Evolutionary conservation across 2,888 invertebrate genomes (phyloP).

Genomic region (Euzophera pinguis): DNA sequence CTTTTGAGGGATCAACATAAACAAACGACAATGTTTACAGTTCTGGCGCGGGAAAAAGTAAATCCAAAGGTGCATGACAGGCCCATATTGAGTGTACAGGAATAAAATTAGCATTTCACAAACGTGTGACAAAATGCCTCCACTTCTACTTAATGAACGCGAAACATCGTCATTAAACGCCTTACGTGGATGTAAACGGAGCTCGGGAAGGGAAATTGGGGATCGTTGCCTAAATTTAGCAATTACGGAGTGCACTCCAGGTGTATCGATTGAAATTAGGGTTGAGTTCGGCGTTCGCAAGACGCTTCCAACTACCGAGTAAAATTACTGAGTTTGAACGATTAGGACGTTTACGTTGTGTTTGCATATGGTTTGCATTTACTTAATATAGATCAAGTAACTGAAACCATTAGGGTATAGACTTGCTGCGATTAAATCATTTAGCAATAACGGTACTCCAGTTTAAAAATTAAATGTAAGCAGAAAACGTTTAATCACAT

Average conservation of each 20-base stretch:
- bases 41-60: slow-evolving; percentile 55
- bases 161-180: slow-evolving; percentile 69
- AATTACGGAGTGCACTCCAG: slow-evolving; percentile 51
- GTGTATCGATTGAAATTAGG: slow-evolving; percentile 43
- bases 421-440: too few species aligned
- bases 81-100: slow-evolving; percentile 68
- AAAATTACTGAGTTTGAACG: too few species aligned
- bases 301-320: too few species aligned
- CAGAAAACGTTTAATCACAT: too few species aligned
- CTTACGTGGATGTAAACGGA: slow-evolving; percentile 49
- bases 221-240: slow-evolving; percentile 53
- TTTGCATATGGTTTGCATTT: too few species aligned
- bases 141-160: slow-evolving; percentile 65
- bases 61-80: slow-evolving; percentile 49
- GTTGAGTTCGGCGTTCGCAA: not conserved
- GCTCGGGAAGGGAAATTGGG: slow-evolving; percentile 30
- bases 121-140: slow-evolving; percentile 63
- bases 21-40: slow-evolving; percentile 54
- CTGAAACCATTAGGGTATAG: too few species aligned
- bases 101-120: slow-evolving; percentile 73
- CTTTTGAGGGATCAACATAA: slow-evolving; percentile 46
- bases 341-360: too few species aligned
- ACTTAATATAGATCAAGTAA: too few species aligned
- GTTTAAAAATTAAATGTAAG: too few species aligned
- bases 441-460: too few species aligned